These are phyloP conservation scores for Potamarius usumacintae DNA, from an alignment of 2,113 vertebrate genomes.

Conservation along the genomic window DNA sequence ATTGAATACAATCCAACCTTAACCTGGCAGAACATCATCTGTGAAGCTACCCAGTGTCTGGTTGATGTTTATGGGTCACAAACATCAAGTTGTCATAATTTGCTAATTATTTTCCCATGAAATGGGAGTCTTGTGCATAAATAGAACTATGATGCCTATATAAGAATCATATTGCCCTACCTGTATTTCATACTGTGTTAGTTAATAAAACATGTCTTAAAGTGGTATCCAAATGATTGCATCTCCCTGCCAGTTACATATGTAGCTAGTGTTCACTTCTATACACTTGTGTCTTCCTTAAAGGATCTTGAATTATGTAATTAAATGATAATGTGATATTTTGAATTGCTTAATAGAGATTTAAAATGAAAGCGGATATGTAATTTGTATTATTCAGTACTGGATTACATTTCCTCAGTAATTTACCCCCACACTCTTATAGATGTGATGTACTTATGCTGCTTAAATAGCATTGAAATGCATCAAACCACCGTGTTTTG, in stretches of 20 bases:
- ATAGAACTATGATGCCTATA: neutral
- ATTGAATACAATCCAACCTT: neutral
- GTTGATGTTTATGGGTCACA: neutral
- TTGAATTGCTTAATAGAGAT: neutral
- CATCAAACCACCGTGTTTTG: conserved; percentile 2
- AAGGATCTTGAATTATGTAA: neutral
- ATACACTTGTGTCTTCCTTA: neutral
- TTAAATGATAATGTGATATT: neutral
- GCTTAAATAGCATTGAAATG: neutral
- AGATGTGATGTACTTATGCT: neutral
- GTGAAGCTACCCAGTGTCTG: neutral
- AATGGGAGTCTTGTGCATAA: neutral
- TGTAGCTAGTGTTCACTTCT: neutral
- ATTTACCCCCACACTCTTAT: neutral
- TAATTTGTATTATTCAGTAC: neutral
- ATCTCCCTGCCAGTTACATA: neutral
- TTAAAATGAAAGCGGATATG: neutral
- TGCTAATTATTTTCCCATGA: neutral
- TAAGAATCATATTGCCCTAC: neutral
- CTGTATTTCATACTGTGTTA: neutral
- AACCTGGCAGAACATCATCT: neutral
- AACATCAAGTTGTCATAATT: neutral
- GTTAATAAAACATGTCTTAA: neutral
- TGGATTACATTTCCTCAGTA: neutral
- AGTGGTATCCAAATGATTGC: neutral